Percentiles rank a stretch among this genome's conserved stretches.
Evolutionary conservation across 1,140 invertebrate genomes (phyloP).

Genomic region (Halesus radiatus): DNA sequence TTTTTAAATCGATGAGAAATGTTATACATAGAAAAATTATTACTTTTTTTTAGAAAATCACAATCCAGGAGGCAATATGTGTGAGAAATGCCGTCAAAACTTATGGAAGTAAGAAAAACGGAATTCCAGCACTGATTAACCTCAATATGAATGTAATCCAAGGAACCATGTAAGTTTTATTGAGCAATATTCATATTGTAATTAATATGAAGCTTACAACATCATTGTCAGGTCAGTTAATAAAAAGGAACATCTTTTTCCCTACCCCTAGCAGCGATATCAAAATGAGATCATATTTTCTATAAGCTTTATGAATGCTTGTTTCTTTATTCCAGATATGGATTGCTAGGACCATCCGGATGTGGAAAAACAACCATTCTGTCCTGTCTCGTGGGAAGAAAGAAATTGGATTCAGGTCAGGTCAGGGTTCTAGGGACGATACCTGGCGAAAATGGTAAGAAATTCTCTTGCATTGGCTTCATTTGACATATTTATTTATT

Average conservation of each 20-base stretch:
- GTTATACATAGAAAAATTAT: too few relatives aligned
- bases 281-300: too few relatives aligned
- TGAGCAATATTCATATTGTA: too few relatives aligned
- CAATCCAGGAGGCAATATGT: conserved; percentile 84
- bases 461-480: too few relatives aligned
- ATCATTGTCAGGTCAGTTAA: too few relatives aligned
- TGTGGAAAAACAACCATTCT: conserved; percentile 88
- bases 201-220: too few relatives aligned
- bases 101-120: conserved; percentile 87
- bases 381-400: conserved; percentile 87
- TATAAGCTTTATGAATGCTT: too few relatives aligned
- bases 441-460: conserved; percentile 81
- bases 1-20: too few relatives aligned
- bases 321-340: conserved; percentile 73
- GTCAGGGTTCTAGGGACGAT: conserved; percentile 87
- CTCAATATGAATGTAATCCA: conserved; percentile 92
- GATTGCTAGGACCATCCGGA: conserved; percentile 86
- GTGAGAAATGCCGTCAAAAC: conserved; percentile 88
- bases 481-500: too few relatives aligned
- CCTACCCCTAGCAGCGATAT: too few relatives aligned
- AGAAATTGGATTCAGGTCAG: conserved; percentile 82
- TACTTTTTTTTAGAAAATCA: conserved; percentile 60
- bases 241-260: too few relatives aligned
- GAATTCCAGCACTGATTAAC: conserved; percentile 87
- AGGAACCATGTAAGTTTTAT: conserved; percentile 85